Conservation (phyloP, 1,140 invertebrate genomes). For the Odontomachus brunneus region DNA sequence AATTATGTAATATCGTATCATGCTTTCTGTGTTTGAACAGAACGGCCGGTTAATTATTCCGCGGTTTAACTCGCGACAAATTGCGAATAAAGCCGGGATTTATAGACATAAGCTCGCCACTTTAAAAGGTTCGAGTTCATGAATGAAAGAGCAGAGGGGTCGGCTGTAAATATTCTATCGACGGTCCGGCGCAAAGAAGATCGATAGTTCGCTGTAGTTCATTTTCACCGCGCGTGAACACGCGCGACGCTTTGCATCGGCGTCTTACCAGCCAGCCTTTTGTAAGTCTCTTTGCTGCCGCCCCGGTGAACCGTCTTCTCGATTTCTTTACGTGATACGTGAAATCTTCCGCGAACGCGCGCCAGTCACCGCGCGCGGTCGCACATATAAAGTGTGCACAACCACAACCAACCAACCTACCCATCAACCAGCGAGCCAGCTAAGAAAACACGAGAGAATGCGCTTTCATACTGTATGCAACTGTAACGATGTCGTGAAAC, state of each 20-base stretch:
- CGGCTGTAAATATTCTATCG: background rate
- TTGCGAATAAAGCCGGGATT: background rate
- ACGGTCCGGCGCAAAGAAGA: background rate
- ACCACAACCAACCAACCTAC: background rate
- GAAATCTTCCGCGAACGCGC: conserved; percentile 22
- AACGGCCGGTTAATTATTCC: background rate
- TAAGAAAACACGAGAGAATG: background rate
- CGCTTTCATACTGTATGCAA: background rate
- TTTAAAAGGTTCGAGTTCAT: conserved; percentile 28
- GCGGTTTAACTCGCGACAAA: background rate
- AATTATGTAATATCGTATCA: conserved; percentile 1
- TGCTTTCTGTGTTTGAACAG: conserved; percentile 6
- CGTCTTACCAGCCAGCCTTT: background rate
- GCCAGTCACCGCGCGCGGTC: conserved; percentile 5
- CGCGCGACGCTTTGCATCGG: background rate
- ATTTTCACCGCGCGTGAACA: conserved; percentile 18
- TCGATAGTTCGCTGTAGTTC: conserved; percentile 19
- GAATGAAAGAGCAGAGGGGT: conserved; percentile 7
- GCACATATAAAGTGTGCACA: conserved; percentile 1
- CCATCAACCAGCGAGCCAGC: background rate
- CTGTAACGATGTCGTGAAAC: conserved; percentile 33
- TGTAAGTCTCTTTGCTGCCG: conserved; percentile 39
- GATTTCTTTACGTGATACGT: conserved; percentile 32
- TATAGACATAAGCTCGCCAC: background rate
- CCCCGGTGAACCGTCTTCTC: conserved; percentile 13